Evolutionary conservation across 2,888 invertebrate species (phyloP), one percentile per base, ranked within the genome.

Genomic region (Hydrotaea diabolus): DNA sequence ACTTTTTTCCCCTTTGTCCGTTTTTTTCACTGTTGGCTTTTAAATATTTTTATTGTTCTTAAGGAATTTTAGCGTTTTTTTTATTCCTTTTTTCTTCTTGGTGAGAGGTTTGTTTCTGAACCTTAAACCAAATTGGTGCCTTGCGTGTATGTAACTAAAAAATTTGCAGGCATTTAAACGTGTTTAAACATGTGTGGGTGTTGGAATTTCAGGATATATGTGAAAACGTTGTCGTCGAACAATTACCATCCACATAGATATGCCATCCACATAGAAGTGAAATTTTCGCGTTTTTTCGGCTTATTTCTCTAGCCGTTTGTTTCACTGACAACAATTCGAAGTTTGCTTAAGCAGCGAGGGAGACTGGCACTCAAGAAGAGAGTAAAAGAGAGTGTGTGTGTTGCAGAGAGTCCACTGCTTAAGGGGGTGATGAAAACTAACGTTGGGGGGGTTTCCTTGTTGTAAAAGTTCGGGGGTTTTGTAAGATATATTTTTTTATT

Each of bases 41-140:
- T 15, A 21, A 23, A 49, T 43, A 19, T 71, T 31, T 26, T 46
- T 53, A 8, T 71, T 69, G 23, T 15, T 23, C 39, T 69, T 23
- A 43, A 79, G 26, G 64, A 76, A 64, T 72, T 79, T 57, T 75
- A 62, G 49, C 53, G 69, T 36, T 76, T 75, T 81, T 71, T 23
- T 76, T 21, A 21, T 57, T 76, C 73, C 17, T 15, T 55, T 31
- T 57, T 43, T 66, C 3, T 43, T 57, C 49, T 23, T 79, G 13
- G 53, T 73, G 72, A 59, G 59, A 66, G 69, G 75, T 15, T 19
- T 53, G 43, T 53, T 72, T 49, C 55, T 23, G 36, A 39, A 39
- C 3, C 17, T 74, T 77, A 82, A 82, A 82, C 85, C 82, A 85
- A 85, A 85, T 77, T 80, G 83, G 80, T 85, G 83, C 77, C 85